Evolutionary conservation across 2,113 vertebrate genomes (phyloP), one percentile per base, ranked within the genome.

Genomic region (Nicator chloris): DNA sequence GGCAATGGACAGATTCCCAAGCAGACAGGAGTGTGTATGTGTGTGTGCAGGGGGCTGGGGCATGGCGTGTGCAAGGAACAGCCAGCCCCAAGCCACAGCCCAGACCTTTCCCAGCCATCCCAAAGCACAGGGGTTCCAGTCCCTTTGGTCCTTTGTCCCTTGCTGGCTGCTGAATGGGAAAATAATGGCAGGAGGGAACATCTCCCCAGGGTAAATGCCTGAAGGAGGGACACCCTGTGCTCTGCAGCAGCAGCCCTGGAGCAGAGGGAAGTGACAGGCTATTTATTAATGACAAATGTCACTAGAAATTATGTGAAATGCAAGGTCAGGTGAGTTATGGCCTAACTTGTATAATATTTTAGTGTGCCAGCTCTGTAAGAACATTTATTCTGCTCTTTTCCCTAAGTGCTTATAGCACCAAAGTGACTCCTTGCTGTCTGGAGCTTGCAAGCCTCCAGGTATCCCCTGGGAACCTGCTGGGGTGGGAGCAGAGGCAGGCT

Each of bases 1-100:
- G 90, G 92, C 53, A 71, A 96, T 53, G 81, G 77, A 53, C 88
- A 87, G 86, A 75, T 89, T 89, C 84, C 61, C 1, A 9, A 69
- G 75, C 88, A 72, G 49, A 27, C 51, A 22, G 85, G 44, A 9
- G 51, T 1, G 37, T 4, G 10, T 13, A 50, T 8, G 50, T 6
- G 31, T 9, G 24, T 7, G 50, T 6, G 30, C 61, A 14, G 12
- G 42, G 64, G 79, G 20, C 27, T 18, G 66, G 47, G 78, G 14
- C 51, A 17, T 0, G 14, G 66, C 21, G 16, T 28, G 19, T 4
- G 7, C 12, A 4, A 31, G 44, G 20, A 69, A 4, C 45, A 39
- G 6, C 24, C 33, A 60, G 50, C 39, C 39, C 45, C 0, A 1
- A 23, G 21, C 33, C 79, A 49, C 60, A 50, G 68, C 47, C 50